Conservation (phyloP, 1,140 invertebrate species). For the Procambarus virginalis region DNA sequence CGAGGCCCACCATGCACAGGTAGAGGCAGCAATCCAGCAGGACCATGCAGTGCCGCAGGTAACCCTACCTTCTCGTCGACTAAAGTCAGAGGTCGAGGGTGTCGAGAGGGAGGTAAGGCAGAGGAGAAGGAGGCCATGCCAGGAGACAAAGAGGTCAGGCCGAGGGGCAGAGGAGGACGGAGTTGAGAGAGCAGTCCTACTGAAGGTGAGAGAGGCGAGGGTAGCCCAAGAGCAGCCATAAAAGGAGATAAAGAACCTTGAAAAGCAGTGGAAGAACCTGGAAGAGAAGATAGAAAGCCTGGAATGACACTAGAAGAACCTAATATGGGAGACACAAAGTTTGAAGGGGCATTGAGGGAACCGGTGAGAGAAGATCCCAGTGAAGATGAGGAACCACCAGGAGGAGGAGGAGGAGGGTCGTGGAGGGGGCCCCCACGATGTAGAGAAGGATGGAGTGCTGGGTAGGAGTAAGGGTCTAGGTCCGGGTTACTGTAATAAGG, state of each 20-base stretch:
- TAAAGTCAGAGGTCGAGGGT: conserved; percentile 9
- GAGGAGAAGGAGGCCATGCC: background rate
- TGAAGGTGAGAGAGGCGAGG: background rate
- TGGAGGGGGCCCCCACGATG: background rate
- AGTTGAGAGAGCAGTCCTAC: background rate
- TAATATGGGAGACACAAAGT: background rate
- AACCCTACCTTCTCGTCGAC: background rate
- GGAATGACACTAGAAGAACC: background rate
- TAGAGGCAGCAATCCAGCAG: background rate
- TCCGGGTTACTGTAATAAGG: conserved; percentile 13
- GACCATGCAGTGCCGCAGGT: background rate
- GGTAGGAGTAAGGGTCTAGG: background rate
- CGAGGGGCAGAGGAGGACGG: background rate
- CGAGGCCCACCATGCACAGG: background rate
- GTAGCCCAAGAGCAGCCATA: background rate
- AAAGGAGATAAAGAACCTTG: background rate
- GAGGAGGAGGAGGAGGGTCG: background rate
- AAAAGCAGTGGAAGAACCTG: background rate
- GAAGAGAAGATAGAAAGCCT: background rate
- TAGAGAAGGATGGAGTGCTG: background rate
- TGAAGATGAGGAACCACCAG: background rate
- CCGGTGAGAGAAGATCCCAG: background rate
- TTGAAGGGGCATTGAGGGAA: background rate
- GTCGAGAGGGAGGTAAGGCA: background rate
- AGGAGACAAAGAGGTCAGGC: background rate